These are phyloP conservation scores for Diarsia brunnea DNA, from an alignment of 2,888 invertebrate genomes.

Conservation along the genomic window DNA sequence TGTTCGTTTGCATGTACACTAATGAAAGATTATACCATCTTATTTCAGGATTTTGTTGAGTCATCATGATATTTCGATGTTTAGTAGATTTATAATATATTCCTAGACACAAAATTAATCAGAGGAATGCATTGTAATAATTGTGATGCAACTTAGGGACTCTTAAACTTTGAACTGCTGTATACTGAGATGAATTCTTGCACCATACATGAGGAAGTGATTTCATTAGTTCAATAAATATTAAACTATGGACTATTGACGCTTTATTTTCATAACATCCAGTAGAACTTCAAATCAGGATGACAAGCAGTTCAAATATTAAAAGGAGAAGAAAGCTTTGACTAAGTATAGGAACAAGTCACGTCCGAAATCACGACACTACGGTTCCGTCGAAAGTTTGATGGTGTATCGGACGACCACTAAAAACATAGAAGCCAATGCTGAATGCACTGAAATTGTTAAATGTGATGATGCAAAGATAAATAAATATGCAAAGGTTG, in stretches of 20 bases:
- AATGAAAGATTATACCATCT: slow-evolving; percentile 25
- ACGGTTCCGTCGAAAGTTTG: background rate
- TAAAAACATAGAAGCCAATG: background rate
- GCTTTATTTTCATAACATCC: background rate
- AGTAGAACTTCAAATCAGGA: background rate
- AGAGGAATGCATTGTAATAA: background rate
- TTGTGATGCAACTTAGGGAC: background rate
- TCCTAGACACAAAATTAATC: background rate
- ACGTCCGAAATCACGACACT: background rate
- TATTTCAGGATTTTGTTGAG: slow-evolving; percentile 8
- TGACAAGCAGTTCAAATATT: background rate
- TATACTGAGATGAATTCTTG: background rate
- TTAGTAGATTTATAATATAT: background rate
- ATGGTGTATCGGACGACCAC: background rate
- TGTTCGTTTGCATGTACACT: slow-evolving; percentile 28
- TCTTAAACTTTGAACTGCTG: background rate
- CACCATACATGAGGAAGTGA: background rate
- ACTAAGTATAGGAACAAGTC: background rate
- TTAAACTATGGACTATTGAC: background rate
- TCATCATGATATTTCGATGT: background rate
- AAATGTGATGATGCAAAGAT: background rate
- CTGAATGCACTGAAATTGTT: background rate
- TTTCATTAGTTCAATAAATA: background rate
- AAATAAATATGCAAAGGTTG: background rate
- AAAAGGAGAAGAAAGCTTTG: background rate